Evolutionary conservation across 1,140 invertebrate genomes (phyloP), one percentile per base, ranked within the genome.

Genomic region (Helicoverpa armigera): DNA sequence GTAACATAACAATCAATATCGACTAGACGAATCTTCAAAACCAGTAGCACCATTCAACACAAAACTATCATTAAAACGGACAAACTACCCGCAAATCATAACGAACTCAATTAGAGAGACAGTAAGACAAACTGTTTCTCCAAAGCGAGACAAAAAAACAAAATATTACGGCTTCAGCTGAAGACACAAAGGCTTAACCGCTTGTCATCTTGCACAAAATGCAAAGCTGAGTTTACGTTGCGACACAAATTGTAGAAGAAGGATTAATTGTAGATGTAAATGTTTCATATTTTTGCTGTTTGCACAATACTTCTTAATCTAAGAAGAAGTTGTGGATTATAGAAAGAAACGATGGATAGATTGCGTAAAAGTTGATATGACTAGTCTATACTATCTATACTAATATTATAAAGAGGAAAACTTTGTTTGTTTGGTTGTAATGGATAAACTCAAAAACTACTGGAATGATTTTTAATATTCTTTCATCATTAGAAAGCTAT

Each of bases 101-200:
- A 72, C 50, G 50, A 72, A 72, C 14, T 72, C 69, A 72, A 72
- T 72, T 72, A 72, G 50, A 4, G 31, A 54, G 69, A 31, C 29
- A 23, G 69, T 23, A 72, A 70, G 50, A 72, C 69, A 72, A 72
- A 72, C 50, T 29, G 23, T 72, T 72, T 72, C 53, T 50, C 31
- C 50, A 72, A 53, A 53, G 50, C 50, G 50, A 51, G 69, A 53
- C 50, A 31, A 72, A 72, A 23, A 70, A 53, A 29, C 16, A 72
- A 51, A 72, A 53, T 53, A 53, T 51, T 18, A 9, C 11, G 69
- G 16, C 50, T 54, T 29, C 29, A n/a, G 50, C 50, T 31, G 5
- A 18, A 54, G 69, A 54, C 54, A n/a, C 14, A 72, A 72, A 53
- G 69, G 50, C 69, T 72, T 53, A 72, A 72, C 69, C 69, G 69